Conservation (phyloP, 1,140 invertebrate species). For the Orius insidiosus region DNA sequence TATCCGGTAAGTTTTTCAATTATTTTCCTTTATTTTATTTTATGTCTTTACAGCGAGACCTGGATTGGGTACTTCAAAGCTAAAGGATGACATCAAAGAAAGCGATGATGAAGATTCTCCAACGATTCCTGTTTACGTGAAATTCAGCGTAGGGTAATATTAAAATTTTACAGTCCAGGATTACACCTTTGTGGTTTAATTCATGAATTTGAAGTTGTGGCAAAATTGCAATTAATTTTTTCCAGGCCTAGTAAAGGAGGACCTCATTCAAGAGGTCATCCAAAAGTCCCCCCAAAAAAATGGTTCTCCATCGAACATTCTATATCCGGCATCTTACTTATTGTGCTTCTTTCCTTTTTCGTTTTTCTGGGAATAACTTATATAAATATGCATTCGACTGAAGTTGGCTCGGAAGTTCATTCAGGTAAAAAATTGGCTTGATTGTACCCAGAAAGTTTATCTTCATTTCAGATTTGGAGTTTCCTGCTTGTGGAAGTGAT, state of each 20-base stretch:
- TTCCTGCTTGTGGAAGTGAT: constrained; percentile 11
- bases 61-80: constrained; percentile 6
- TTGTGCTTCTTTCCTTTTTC: constrained; percentile 12
- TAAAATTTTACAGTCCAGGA: neutral
- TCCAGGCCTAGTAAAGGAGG: neutral
- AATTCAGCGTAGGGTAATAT: constrained; percentile 11
- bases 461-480: constrained; percentile 15
- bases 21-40: neutral
- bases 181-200: too few relatives aligned
- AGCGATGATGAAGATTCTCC: constrained; percentile 19
- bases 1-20: too few relatives aligned
- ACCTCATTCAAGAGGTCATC: neutral
- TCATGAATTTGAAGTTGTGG: too few relatives aligned
- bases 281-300: neutral
- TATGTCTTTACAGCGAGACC: neutral
- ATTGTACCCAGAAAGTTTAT: neutral
- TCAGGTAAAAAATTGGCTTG: too few relatives aligned
- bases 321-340: constrained; percentile 9
- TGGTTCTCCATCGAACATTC: constrained; percentile 8
- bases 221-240: neutral
- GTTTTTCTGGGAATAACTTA: constrained; percentile 10
- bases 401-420: neutral
- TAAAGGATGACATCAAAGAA: constrained; percentile 17
- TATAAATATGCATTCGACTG: constrained; percentile 7
- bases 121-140: constrained; percentile 12